These are phyloP conservation scores for Hoplodrina blanda DNA, from an alignment of 2,888 invertebrate genomes.

Conservation along the genomic window DNA sequence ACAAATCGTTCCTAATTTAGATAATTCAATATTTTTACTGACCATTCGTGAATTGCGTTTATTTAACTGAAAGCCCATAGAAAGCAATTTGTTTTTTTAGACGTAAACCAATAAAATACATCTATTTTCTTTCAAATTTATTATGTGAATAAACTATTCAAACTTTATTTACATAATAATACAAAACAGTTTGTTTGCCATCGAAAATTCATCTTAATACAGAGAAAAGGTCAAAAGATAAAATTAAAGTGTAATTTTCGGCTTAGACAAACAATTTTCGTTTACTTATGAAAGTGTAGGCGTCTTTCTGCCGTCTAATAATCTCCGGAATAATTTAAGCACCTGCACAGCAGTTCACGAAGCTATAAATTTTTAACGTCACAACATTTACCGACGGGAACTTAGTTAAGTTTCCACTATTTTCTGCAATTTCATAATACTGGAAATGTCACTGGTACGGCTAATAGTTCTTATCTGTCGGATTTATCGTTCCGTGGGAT, in stretches of 20 bases:
- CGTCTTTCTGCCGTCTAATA: constrained; percentile 54
- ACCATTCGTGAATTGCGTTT: constrained; percentile 39
- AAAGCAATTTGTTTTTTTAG: constrained; percentile 39
- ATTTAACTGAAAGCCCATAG: constrained; percentile 34
- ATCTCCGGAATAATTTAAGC: constrained; percentile 62
- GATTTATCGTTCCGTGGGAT: constrained; percentile 73
- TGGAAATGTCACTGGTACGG: constrained; percentile 68
- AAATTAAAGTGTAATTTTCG: constrained; percentile 49
- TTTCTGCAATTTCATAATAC: constrained; percentile 70
- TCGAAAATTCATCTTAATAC: constrained; percentile 27
- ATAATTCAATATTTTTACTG: constrained; percentile 64
- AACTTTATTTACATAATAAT: constrained; percentile 56
- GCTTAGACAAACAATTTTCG: constrained; percentile 57
- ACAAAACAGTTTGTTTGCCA: constrained; percentile 46
- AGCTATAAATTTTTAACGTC: constrained; percentile 64
- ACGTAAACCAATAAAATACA: constrained; percentile 40
- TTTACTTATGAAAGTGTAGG: constrained; percentile 52
- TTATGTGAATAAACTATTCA: constrained; percentile 35
- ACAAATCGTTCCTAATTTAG: constrained; percentile 62
- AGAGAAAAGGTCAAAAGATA: constrained; percentile 43
- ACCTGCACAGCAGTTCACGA: constrained; percentile 60
- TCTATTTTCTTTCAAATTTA: constrained; percentile 29
- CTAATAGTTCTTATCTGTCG: constrained; percentile 74
- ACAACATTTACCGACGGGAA: constrained; percentile 56
- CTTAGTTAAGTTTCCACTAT: constrained; percentile 50